Conservation (phyloP, 2,797 vertebrate species). For the Sus cebifrons region DNA sequence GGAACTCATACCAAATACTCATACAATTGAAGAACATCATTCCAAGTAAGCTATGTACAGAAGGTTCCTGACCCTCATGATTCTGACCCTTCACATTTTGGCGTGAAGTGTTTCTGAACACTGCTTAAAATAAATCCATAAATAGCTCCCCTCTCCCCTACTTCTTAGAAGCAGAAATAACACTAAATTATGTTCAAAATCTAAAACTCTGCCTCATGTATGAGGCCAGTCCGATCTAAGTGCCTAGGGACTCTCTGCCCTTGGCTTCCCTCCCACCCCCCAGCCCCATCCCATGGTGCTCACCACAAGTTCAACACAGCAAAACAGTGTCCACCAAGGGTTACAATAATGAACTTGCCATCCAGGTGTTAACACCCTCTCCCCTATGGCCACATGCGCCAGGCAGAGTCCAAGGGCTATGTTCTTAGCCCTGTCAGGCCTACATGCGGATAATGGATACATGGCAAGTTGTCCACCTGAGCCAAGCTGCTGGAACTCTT, state of each 20-base stretch:
- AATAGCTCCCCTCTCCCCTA: background rate
- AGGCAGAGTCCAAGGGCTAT: background rate
- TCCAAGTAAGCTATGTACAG: background rate
- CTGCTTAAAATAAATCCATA: background rate
- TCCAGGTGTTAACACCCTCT: background rate
- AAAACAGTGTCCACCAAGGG: background rate
- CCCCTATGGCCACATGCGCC: background rate
- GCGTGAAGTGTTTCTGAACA: background rate
- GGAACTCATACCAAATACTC: conserved; percentile 31
- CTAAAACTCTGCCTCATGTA: background rate
- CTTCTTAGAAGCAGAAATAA: conserved; percentile 16
- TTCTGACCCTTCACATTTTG: background rate
- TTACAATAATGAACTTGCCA: background rate
- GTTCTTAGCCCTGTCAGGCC: background rate
- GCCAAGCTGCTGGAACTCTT: background rate
- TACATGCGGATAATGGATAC: background rate
- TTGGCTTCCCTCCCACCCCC: background rate
- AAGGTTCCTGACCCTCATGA: conserved; percentile 51
- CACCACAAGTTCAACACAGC: background rate
- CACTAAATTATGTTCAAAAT: background rate
- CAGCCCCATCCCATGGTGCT: accelerated
- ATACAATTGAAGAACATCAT: background rate
- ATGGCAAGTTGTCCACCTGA: background rate
- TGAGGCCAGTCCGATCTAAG: background rate
- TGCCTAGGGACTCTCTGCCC: background rate